A percentile compares a stretch with the other conserved stretches of the same genome.
These are phyloP conservation scores for Leptinotarsa defecta DNA, from an alignment of 1,140 invertebrate species.

Conservation along the genomic window DNA sequence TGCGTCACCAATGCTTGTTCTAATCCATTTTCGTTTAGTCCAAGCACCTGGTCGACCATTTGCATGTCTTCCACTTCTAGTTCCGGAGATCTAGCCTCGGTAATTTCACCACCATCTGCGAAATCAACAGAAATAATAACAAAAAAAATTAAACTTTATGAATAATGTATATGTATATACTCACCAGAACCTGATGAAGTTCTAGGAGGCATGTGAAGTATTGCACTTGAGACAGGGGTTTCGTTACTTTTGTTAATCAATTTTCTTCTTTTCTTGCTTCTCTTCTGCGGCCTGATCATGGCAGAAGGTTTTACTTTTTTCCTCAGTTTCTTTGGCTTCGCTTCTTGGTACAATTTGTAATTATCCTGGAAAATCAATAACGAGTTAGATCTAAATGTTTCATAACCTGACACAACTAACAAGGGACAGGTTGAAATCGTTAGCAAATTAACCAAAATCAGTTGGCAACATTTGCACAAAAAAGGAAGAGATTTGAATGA, in stretches of 20 bases:
- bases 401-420: no score
- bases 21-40: conserved; percentile 50
- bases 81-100: conserved; percentile 45
- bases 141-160: not conserved
- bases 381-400: no score
- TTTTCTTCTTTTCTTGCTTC: conserved; percentile 59
- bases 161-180: conserved; percentile 9
- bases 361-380: conserved; percentile 65
- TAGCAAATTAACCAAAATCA: no score
- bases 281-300: conserved; percentile 76
- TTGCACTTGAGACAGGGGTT: conserved; percentile 39
- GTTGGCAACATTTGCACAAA: no score
- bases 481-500: no score
- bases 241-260: conserved; percentile 37
- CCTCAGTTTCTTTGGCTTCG: conserved; percentile 78
- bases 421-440: no score
- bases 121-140: not conserved
- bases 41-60: conserved; percentile 54
- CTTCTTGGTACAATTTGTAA: conserved; percentile 72
- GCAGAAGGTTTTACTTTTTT: conserved; percentile 76
- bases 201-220: conserved; percentile 32
- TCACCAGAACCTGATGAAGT: conserved; percentile 19
- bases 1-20: conserved; percentile 51
- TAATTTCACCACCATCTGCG: conserved; percentile 45
- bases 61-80: conserved; percentile 51